Evolutionary conservation across 2,797 vertebrate species (phyloP).

Genomic region (Brachyalestes nurse): DNA sequence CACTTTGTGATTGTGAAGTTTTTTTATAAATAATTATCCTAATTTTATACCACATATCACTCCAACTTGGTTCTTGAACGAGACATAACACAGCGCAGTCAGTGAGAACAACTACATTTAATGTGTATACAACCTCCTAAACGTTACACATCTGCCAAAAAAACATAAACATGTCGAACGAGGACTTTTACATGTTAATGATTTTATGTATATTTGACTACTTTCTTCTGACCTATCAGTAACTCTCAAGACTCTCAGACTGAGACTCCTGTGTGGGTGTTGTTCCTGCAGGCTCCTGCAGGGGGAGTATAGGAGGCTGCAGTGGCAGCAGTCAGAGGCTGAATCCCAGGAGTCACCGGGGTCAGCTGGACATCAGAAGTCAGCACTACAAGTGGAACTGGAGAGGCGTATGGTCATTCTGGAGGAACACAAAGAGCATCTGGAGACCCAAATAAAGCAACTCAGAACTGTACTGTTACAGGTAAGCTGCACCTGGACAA

Average conservation of each 20-base stretch:
- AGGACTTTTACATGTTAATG: too few relatives aligned
- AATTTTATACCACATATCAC: too few relatives aligned
- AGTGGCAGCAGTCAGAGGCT: constrained; percentile 84
- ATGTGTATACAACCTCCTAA: too few relatives aligned
- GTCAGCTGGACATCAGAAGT: constrained; percentile 73
- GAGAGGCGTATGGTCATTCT: constrained; percentile 87
- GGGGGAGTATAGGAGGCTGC: constrained; percentile 81
- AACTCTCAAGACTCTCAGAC: not conserved
- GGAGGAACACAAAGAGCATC: constrained; percentile 85
- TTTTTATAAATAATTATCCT: too few relatives aligned
- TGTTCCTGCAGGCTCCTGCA: constrained; percentile 77
- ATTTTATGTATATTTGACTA: too few relatives aligned
- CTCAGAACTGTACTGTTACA: constrained; percentile 82
- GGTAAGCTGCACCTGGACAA: constrained; percentile 59
- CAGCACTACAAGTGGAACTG: constrained; percentile 61
- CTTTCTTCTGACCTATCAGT: too few relatives aligned
- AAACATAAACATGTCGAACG: too few relatives aligned
- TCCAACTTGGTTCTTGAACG: too few relatives aligned
- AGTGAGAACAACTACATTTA: too few relatives aligned
- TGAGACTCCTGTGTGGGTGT: not conserved
- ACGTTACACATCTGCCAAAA: too few relatives aligned
- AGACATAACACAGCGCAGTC: too few relatives aligned
- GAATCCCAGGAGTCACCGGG: constrained; percentile 60
- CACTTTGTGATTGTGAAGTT: too few relatives aligned
- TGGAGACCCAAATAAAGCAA: constrained; percentile 83